Evolutionary conservation across 1,140 invertebrate genomes (phyloP), one percentile per base, ranked within the genome.

Genomic region (Pogonus chalceus): DNA sequence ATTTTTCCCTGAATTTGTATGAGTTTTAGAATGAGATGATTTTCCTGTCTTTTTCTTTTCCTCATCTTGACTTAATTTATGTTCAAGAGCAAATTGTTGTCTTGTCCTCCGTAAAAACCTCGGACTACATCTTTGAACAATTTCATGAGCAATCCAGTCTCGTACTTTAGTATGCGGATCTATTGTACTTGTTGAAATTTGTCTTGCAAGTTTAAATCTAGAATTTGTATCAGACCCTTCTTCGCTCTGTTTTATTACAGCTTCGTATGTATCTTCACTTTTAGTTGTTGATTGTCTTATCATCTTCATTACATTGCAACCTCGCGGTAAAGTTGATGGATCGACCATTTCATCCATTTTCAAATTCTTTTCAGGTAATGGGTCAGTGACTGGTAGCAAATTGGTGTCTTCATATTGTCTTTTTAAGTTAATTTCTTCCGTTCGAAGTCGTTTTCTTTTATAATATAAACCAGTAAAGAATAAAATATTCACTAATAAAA

Each of bases 91-190:
- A 35, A 67, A 67, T 50, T 72, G 67, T 24, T 73, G 55, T 72
- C 68, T 14, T 69, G 63, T 0, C 51, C 72, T 73, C 51, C 79
- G 70, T 20, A 82, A 62, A 61, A 81, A 79, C 54, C 73, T 75
- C 1, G 84, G 85, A 16, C 83, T 85, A 62, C 80, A 84, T 66
- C 81, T 77, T 61, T 84, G 79, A 56, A 83, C 77, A 46, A 85
- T 81, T 71, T 85, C 84, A 57, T 85, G 77, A 1, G 85, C 79
- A 58, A 91, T 91, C 88, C 88, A 91, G 53, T 90, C 85, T 52
- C 81, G 78, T 1, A 91, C 88, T 74, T 90, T 89, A 10, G 86
- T 84, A 61, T 89, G 84, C 0, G 88, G 84, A 64, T 90, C 87
- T 55, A 91, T 81, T 0, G 87, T 89, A 47, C 87, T 89, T 10